Evolutionary conservation across 2,888 invertebrate species (phyloP).

Genomic region (Apocheima hispidaria): DNA sequence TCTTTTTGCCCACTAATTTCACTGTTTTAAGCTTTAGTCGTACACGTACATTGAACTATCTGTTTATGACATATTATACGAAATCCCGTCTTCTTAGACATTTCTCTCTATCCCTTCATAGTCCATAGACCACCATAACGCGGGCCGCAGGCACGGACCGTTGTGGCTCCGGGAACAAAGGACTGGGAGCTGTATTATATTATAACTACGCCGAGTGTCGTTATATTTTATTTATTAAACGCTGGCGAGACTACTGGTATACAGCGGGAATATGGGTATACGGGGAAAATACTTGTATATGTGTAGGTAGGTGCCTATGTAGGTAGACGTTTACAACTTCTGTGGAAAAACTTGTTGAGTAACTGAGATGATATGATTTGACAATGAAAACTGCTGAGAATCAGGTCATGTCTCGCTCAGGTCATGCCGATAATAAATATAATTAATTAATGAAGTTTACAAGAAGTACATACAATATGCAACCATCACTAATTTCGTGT

Average conservation of each 20-base stretch:
- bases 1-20: too few species aligned
- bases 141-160: constrained; percentile 41
- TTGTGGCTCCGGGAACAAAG: constrained; percentile 27
- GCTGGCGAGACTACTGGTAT: constrained; percentile 6
- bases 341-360: background rate
- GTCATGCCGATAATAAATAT: background rate
- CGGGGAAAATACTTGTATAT: background rate
- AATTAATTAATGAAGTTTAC: background rate
- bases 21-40: too few species aligned
- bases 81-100: background rate
- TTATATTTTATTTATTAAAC: constrained; percentile 31
- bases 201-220: constrained; percentile 6
- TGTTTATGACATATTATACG: too few species aligned
- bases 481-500: background rate
- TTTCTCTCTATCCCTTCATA: background rate
- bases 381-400: background rate
- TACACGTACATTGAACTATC: too few species aligned
- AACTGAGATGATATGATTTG: background rate
- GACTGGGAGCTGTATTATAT: constrained; percentile 24
- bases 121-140: constrained; percentile 38
- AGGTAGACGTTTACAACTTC: background rate
- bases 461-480: too few species aligned
- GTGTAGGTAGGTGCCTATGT: too few species aligned
- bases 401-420: background rate
- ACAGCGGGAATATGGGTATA: constrained; percentile 5